phyloP scores from a whole-genome alignment of 2,888 invertebrate species.

The Andrena marginata region DNA sequence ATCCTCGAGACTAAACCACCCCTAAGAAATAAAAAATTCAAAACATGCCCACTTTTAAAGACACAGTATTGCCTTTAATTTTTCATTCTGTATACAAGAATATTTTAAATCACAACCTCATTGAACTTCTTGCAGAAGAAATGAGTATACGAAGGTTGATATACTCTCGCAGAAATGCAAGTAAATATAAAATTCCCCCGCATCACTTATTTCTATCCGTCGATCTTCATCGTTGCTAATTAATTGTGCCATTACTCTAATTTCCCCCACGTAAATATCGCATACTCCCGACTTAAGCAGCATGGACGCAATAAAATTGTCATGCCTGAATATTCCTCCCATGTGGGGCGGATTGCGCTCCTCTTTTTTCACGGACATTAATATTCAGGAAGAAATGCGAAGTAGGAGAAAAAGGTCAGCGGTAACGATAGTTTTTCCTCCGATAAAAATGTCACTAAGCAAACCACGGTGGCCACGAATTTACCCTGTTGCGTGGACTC shows the following conservation, averaged over 20 bases:
- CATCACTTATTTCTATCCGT: neutral
- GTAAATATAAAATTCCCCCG: neutral
- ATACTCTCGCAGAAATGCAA: neutral
- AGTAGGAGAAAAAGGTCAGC: neutral
- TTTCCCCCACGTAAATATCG: neutral
- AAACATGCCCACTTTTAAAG: too few relatives aligned
- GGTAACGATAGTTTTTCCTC: constrained; percentile 2
- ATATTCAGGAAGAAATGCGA: constrained; percentile 19
- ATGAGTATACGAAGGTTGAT: too few relatives aligned
- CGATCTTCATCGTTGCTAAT: neutral
- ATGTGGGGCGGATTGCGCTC: neutral
- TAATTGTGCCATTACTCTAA: neutral
- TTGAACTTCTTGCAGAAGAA: too few relatives aligned
- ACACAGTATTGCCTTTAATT: too few relatives aligned
- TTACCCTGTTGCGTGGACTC: constrained; percentile 19
- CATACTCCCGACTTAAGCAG: neutral
- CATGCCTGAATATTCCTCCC: neutral
- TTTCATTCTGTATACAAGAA: too few relatives aligned
- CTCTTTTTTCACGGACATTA: constrained; percentile 8
- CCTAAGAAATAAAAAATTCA: too few relatives aligned
- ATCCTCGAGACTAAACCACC: too few relatives aligned
- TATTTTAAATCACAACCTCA: too few relatives aligned
- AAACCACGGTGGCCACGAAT: constrained; percentile 9
- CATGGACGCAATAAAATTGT: neutral
- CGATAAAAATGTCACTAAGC: constrained; percentile 30